Evolutionary conservation across 2,113 vertebrate species (phyloP), one percentile per base, ranked within the genome.

Genomic region (Lota lota): DNA sequence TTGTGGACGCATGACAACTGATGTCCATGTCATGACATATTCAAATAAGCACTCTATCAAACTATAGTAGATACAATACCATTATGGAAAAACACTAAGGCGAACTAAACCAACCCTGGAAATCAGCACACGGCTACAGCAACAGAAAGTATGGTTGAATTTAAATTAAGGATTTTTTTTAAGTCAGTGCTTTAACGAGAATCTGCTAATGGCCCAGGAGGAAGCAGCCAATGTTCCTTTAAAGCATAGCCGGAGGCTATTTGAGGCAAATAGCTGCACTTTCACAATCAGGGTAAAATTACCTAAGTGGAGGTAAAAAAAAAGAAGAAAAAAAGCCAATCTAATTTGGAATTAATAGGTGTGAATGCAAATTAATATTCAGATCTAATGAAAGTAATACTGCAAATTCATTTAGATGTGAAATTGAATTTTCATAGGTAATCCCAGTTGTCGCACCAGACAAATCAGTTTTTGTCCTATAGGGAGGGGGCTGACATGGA

Each of bases 351-450:
- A 83, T 87, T 84, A 88, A 88, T 82, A 80, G 81, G 79, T 75
- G 66, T 67, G 81, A 85, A 85, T 88, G 53, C 65, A 89, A 85
- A 88, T 88, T 85, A 86, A 87, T 85, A 86, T 77, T 72, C 80
- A 81, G 79, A 66, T n/a, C 69, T 88, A 90, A 88, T 90, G 80
- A 88, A 91, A 87, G 68, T 82, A 87, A 88, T 90, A 90, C 84
- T 88, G 78, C 88, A 79, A 87, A 81, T 88, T 82, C 88, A 89
- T 88, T 80, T 84, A 65, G 80, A 83, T 20, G 61, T 51, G 69
- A 80, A 86, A 90, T 89, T 80, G 61, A 69, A 86, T 88, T 84
- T 84, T 78, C 63, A 65, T 66, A 78, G 79, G 76, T 80, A 68
- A 65, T 87, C 85, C 85, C 86, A 80, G 62, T 76, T 88, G 79